These are phyloP conservation scores for Pterostichus madidus DNA, from an alignment of 2,888 invertebrate species.

Conservation along the genomic window DNA sequence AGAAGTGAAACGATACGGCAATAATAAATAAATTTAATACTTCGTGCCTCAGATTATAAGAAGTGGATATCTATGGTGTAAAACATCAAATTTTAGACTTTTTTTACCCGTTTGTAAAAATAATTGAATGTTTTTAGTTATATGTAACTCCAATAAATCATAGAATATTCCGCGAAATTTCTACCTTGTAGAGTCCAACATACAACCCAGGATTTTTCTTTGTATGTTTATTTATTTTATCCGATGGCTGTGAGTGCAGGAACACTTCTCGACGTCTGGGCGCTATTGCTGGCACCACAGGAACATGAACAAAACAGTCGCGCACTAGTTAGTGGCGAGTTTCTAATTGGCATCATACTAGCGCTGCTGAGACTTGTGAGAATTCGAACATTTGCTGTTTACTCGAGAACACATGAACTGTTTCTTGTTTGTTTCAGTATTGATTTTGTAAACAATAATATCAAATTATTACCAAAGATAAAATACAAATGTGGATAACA, in stretches of 20 bases:
- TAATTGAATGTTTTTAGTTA: too few relatives aligned
- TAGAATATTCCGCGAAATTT: neutral
- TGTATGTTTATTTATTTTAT: conserved; percentile 16
- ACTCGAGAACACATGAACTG: conserved; percentile 10
- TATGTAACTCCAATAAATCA: neutral
- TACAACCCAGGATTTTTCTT: too few relatives aligned
- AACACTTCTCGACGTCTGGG: neutral
- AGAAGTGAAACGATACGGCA: too few relatives aligned
- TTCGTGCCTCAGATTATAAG: too few relatives aligned
- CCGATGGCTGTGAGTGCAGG: conserved; percentile 3
- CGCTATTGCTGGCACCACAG: neutral
- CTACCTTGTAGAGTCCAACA: neutral
- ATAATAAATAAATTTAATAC: too few relatives aligned
- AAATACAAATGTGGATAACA: neutral
- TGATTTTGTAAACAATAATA: neutral
- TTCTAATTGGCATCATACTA: conserved; percentile 17
- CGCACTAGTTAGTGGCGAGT: conserved; percentile 13
- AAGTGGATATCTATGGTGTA: too few relatives aligned
- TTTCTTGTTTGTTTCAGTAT: neutral
- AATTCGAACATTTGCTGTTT: conserved; percentile 3
- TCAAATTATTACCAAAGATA: too few relatives aligned
- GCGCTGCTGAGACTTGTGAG: conserved; percentile 6
- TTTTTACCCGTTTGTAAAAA: too few relatives aligned
- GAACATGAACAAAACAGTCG: conserved; percentile 8
- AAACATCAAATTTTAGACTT: too few relatives aligned